Evolutionary conservation across 2,113 vertebrate genomes (phyloP), one percentile per base, ranked within the genome.

Genomic region (Dissostichus mawsoni): DNA sequence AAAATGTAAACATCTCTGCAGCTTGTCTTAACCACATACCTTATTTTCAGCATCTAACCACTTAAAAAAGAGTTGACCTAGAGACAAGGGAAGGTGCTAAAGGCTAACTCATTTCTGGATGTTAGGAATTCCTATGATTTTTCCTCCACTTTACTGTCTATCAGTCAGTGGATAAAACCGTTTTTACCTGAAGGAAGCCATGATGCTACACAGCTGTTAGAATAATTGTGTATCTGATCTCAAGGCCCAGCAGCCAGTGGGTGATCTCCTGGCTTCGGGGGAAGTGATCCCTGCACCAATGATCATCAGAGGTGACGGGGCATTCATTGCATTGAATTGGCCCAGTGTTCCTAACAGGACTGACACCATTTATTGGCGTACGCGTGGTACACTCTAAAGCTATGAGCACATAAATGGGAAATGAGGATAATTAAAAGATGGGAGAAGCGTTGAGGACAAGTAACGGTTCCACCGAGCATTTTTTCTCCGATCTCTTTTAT

Each of bases 401-500:
- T 63, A 83, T 64, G 72, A 66, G 57, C 62, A 76, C 67, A 80
- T 87, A 74, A 88, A 78, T 67, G 74, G 74, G 73, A 76, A 88
- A 79, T 73, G 71, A 55, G 61, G 78, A 85, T 92, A 84, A 92
- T 88, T 90, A 82, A 89, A 83, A 90, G 70, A 78, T 82, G 80
- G 73, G 80, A 85, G 80, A 71, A 71, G 70, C 13, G 36, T 53
- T 78, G 82, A 72, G 41, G 74, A 63, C 69, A 87, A 78, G 67
- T 78, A 71, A 57, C 25, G 25, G 74, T 80, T 87, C 29, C 47
- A 77, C 69, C 78, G 52, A 75, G 48, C 79, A 45, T 83, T 89
- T 87, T 81, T 72, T 33, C 77, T 62, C 63, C 76, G 71, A 76
- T 89, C 80, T 82, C 88, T 80, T 92, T 93, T 93, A 88, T 94